phyloP scores from a whole-genome alignment of 2,797 vertebrate species.

The Garrulus glandarius region DNA sequence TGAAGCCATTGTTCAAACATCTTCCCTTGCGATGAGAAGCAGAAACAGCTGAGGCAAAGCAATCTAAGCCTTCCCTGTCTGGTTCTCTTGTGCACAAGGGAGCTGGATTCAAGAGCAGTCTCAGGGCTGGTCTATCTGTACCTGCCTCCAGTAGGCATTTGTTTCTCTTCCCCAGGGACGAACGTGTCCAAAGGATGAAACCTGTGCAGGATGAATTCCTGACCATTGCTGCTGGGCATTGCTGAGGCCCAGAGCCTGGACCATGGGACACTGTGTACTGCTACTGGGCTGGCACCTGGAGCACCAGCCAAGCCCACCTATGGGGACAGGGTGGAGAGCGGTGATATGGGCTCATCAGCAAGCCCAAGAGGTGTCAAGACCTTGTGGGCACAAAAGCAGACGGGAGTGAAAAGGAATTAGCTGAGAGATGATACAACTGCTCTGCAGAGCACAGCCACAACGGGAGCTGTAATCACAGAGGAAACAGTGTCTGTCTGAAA shows the following conservation, averaged over 20 bases:
- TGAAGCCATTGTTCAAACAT: not conserved
- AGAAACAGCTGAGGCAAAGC: not conserved
- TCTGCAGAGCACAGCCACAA: not conserved
- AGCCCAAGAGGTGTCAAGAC: not conserved
- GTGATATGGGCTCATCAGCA: not conserved
- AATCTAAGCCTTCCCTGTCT: not conserved
- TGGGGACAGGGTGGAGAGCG: not conserved
- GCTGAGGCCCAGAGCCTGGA: not conserved
- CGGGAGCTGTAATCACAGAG: not conserved
- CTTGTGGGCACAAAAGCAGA: not conserved
- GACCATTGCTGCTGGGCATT: not conserved
- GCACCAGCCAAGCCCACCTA: not conserved
- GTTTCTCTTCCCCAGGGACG: not conserved
- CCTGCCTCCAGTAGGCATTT: not conserved
- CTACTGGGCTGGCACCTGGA: not conserved
- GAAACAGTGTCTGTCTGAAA: constrained; percentile 28
- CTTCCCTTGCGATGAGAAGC: not conserved
- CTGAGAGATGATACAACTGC: not conserved
- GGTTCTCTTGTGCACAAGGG: not conserved
- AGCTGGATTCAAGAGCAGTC: not conserved
- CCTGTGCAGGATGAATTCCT: not conserved
- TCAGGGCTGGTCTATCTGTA: not conserved
- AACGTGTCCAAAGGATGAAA: not conserved
- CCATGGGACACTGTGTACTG: fast-evolving
- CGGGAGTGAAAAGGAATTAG: not conserved